A percentile compares a stretch with the other conserved stretches of the same genome.
phyloP scores from a whole-genome alignment of 2,797 vertebrate genomes.

The Poecilia wingei region DNA sequence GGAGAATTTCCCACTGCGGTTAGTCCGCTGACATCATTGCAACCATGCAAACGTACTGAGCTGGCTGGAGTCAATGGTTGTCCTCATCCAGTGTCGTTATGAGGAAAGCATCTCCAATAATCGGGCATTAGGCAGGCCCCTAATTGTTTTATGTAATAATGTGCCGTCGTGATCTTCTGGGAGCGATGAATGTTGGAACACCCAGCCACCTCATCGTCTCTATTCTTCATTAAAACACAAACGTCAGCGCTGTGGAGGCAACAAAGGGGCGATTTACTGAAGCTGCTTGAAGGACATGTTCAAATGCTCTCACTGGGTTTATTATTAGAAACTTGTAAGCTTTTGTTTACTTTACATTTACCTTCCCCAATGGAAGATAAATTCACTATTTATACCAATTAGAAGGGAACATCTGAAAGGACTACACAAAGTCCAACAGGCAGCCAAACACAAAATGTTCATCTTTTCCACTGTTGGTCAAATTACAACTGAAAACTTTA shows the following conservation, averaged over 20 bases:
- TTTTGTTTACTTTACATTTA: conserved; percentile 40
- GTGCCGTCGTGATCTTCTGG: conserved; percentile 67
- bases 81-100: conserved; percentile 60
- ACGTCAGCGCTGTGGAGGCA: conserved; percentile 66
- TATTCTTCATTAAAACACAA: conserved; percentile 77
- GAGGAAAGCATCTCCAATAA: conserved; percentile 68
- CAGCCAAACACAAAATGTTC: not conserved
- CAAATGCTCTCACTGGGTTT: conserved; percentile 47
- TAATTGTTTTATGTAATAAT: conserved; percentile 83
- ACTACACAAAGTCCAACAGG: not conserved
- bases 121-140: conserved; percentile 58
- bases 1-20: conserved; percentile 65
- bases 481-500: not conserved
- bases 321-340: conserved; percentile 65
- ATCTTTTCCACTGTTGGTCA: not conserved
- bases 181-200: conserved; percentile 72
- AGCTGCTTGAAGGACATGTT: conserved; percentile 37
- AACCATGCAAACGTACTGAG: conserved; percentile 58
- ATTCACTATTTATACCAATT: not conserved
- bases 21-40: conserved; percentile 68
- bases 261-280: conserved; percentile 76
- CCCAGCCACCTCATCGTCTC: conserved; percentile 72
- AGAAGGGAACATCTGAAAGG: not conserved
- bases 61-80: conserved; percentile 62
- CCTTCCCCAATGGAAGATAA: not conserved